A percentile compares a stretch with the other conserved stretches of the same genome.
phyloP scores from a whole-genome alignment of 2,797 vertebrate species.

The Heterohyrax brucei region DNA sequence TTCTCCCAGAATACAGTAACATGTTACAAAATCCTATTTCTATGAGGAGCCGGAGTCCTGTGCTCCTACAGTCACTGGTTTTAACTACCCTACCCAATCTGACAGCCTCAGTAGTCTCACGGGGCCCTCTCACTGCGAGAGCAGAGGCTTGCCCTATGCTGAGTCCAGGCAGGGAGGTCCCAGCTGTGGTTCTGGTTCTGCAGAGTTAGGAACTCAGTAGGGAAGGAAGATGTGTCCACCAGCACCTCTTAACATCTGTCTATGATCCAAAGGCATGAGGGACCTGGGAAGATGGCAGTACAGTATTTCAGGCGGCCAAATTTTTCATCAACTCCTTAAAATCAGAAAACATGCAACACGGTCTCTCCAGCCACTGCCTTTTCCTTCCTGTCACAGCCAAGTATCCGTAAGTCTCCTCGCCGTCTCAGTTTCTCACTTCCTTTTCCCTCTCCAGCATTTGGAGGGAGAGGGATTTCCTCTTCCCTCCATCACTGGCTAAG shows the following conservation, averaged over 20 bases:
- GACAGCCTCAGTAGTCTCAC: neutral
- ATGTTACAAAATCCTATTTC: neutral
- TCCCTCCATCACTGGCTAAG: rapidly evolving
- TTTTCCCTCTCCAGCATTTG: neutral
- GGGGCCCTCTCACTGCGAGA: neutral
- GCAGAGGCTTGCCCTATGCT: neutral
- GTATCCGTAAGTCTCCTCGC: neutral
- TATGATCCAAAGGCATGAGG: too few relatives aligned
- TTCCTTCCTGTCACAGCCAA: rapidly evolving
- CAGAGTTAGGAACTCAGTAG: neutral
- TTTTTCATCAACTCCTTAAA: neutral
- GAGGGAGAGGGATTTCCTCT: neutral
- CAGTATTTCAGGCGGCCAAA: too few relatives aligned
- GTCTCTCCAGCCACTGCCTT: neutral
- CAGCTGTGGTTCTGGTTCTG: rapidly evolving
- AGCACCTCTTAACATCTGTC: neutral
- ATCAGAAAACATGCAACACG: neutral
- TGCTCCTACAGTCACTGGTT: rapidly evolving
- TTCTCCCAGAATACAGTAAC: neutral
- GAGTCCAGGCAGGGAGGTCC: too few relatives aligned
- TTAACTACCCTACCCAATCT: too few relatives aligned
- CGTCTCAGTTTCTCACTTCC: too few relatives aligned
- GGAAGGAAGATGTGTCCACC: rapidly evolving
- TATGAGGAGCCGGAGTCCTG: too few relatives aligned
- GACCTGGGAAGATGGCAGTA: neutral